Conservation (phyloP, 2,113 vertebrate species). For the Myotis brandtii region DNA sequence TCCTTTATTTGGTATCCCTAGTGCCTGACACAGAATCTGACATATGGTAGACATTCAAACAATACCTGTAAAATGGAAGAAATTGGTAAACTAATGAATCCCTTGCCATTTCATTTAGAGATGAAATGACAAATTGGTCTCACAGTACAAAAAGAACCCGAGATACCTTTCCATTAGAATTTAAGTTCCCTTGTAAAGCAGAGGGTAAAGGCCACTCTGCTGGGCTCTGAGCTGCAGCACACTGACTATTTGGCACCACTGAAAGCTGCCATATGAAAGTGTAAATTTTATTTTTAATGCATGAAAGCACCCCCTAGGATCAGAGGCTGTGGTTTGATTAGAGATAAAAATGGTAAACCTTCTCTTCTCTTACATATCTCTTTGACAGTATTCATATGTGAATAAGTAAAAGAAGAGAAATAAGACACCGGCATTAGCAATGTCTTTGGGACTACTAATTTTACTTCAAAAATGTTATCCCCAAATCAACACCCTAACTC, state of each 20-base stretch:
- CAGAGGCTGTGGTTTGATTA: constrained; percentile 44
- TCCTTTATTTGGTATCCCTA: not conserved
- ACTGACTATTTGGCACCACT: not conserved
- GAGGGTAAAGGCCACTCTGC: not conserved
- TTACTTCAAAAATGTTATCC: constrained; percentile 75
- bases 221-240: not conserved
- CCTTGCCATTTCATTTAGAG: not conserved
- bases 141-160: constrained; percentile 13
- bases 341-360: constrained; percentile 35
- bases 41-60: not conserved
- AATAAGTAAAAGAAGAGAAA: constrained; percentile 55
- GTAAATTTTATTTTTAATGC: constrained; percentile 61
- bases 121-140: constrained; percentile 21
- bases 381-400: not conserved
- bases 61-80: not conserved
- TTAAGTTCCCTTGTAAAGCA: not conserved
- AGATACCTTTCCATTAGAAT: not conserved
- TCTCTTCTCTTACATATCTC: constrained; percentile 51
- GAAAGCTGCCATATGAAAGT: constrained; percentile 37
- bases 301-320: not conserved
- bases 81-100: not conserved
- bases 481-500: constrained; percentile 85
- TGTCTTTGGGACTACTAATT: constrained; percentile 63
- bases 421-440: constrained; percentile 59
- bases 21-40: not conserved